Evolutionary conservation across 64 coral and sea anemone species (phyloP), one percentile per base, ranked within the genome.

Genomic region (Stylophora pistillata): DNA sequence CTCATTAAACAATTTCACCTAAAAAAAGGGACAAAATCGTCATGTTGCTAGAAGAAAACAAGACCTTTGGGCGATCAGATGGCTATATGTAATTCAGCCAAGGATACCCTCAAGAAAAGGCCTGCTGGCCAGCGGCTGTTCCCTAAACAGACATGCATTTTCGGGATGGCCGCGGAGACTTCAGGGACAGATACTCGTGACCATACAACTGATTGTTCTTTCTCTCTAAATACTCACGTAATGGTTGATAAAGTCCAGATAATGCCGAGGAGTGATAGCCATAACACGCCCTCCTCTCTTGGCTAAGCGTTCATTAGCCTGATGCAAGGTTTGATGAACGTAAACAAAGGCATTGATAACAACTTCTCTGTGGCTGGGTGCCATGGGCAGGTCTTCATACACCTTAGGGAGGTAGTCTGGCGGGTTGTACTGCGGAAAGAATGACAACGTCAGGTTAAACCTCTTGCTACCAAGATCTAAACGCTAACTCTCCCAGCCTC

Each of bases 321-420:
- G 89, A 25, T 99, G 97, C 18, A 99, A 74, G 0, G 97, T 99
- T 84, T 99, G 97, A 74, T 99, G 97, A 27, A 99, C 97, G 73
- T 95, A 99, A 30, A 99, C 97, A 82, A 95, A 99, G 17, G 93
- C 97, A 52, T 99, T 99, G 37, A 99, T 95, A 4, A 99, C 97
- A 37, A 93, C 97, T 87, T 99, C 97, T 54, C 97, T 90, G 87
- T 99, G 97, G 55, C 90, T 93, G 66, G 97, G 97, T 27, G 90
- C 82, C 56, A 93, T 85, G 15, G 97, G 93, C 15, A 99, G 93
- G 10, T 95, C 97, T 91, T 99, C 87, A n/a, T 99, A 99, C 14
- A 99, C 90, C 33, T 95, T 94, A 17, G 97, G 97, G 33, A 99
- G 77, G 56, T 99, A 99, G 76, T 94, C 89, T 77, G 97, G 97